phyloP scores from a whole-genome alignment of 2,113 vertebrate species.

The Eulemur rufifrons region DNA sequence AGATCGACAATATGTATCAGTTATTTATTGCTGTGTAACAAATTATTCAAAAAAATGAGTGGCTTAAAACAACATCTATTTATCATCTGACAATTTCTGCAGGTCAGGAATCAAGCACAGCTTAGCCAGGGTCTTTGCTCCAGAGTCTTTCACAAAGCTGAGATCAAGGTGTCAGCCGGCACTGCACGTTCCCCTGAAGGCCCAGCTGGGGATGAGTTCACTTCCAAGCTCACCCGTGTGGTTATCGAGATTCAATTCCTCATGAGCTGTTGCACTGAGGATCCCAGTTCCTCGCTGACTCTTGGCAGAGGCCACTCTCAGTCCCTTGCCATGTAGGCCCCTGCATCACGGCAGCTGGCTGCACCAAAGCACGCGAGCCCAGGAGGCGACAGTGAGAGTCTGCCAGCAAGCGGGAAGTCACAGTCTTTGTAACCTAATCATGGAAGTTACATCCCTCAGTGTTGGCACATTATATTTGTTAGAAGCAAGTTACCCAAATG shows the following conservation, averaged over 20 bases:
- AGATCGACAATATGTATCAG: neutral
- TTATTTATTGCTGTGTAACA: neutral
- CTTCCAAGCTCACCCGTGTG: neutral
- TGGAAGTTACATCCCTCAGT: neutral
- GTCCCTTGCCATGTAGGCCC: neutral
- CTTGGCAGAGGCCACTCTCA: neutral
- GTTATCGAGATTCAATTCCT: neutral
- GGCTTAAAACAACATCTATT: neutral
- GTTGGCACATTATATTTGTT: neutral
- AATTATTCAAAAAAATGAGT: neutral
- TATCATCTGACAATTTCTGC: neutral
- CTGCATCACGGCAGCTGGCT: neutral
- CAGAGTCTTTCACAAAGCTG: neutral
- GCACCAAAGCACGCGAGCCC: neutral
- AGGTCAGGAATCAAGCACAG: neutral
- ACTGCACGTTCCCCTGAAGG: too few species aligned
- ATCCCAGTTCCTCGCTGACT: neutral
- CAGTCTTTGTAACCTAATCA: neutral
- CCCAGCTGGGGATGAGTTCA: neutral
- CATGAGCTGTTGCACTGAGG: neutral
- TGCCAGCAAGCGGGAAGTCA: neutral
- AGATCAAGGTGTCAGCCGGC: neutral
- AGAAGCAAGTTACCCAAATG: neutral
- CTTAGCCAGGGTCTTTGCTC: neutral
- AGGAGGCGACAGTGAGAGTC: neutral